Evolutionary conservation across 2,888 invertebrate species (phyloP), one percentile per base, ranked within the genome.

Genomic region (Drosophila limbata): DNA sequence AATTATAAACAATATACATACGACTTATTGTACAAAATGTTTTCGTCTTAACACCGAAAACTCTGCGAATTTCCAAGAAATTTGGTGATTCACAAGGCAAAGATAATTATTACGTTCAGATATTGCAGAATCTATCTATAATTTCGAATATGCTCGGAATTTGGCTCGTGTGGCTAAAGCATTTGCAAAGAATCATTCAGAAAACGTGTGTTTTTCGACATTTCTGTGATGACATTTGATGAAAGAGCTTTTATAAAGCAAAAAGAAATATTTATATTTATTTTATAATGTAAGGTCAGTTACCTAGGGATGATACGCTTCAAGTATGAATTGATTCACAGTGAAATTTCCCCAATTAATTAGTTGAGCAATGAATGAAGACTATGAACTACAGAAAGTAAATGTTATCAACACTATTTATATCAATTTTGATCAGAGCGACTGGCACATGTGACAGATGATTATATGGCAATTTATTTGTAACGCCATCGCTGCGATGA

Each of bases 51-150:
- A 28, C 51, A 45, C 11, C 15, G 17, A 67, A 67, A 79, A 42
- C 13, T 44, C 48, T 52, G 45, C 53, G 50, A 83, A 69, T 76
- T 82, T 82, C 83, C 80, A 82, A 78, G 83, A 82, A 82, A 55
- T 39, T 0, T 9, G 21, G n/a, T 77, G 77, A 77, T 19, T 79
- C 79, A 77, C 15, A 56, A 40, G 21, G 33, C 78, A 51, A 59
- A 60, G 47, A 73, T 55, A 56, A 61, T 66, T 17, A 60, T 60
- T 66, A 67, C 68, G 60, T 68, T 61, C 42, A 42, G 37, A 50
- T 67, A 42, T 28, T 55, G n/a, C 39, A 51, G 35, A 56, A 28
- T 28, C 8, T 48, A 51, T 65, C 5, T 75, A 64, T 57, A 64
- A 51, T 51, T 62, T 65, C 3, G 6, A 31, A 74, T 33, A 76